phyloP scores from a whole-genome alignment of 2,113 vertebrate genomes.

The Ciconia maguari region DNA sequence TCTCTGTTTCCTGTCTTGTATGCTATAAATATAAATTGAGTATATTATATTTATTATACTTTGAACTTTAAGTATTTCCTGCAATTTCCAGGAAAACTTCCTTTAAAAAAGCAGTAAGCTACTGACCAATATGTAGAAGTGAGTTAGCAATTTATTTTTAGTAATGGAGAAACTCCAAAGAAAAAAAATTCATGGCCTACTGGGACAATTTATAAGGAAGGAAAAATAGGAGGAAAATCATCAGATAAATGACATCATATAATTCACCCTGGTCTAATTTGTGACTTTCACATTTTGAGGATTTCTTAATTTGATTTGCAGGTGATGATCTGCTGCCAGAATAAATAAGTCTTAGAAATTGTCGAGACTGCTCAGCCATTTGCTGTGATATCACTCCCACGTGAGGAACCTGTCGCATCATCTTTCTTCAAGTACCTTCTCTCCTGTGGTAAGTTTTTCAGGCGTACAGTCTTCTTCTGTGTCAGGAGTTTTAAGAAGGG shows the following conservation, averaged over 20 bases:
- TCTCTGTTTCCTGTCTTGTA: neutral
- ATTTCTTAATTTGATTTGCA: slow-evolving; percentile 36
- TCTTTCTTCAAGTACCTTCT: neutral
- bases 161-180: neutral
- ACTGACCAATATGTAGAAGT: neutral
- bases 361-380: neutral
- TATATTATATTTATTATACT: neutral
- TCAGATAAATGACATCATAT: neutral
- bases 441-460: slow-evolving; percentile 15
- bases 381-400: neutral
- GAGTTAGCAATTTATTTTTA: neutral
- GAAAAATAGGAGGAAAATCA: neutral
- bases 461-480: neutral
- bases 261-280: neutral
- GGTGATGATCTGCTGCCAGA: slow-evolving; percentile 6
- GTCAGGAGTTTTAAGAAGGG: neutral
- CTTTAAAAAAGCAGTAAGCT: neutral
- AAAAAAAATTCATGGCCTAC: neutral
- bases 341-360: neutral
- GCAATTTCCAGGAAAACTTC: neutral
- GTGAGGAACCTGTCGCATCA: neutral
- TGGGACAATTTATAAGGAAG: neutral
- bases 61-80: neutral
- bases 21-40: neutral
- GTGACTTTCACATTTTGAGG: neutral